These are phyloP conservation scores for Amblyteles armatorius DNA, from an alignment of 2,888 invertebrate genomes.

Conservation along the genomic window DNA sequence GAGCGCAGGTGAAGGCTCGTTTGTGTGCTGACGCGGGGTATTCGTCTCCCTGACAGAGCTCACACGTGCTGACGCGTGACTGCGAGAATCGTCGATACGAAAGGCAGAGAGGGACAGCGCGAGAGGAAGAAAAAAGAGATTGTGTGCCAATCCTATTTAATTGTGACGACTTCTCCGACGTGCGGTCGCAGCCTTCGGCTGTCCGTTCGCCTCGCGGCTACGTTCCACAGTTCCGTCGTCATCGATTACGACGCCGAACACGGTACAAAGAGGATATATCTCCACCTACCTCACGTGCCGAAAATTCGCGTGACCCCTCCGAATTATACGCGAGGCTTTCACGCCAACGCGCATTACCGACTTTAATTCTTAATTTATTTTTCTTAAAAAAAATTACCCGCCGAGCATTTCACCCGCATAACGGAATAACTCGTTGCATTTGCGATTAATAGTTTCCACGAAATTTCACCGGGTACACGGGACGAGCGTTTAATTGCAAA, in stretches of 20 bases:
- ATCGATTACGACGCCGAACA: conserved; percentile 2
- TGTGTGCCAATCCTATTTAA: conserved; percentile 49
- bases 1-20: conserved; percentile 23
- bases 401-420: background rate
- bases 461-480: background rate
- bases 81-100: background rate
- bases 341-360: background rate
- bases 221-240: conserved; percentile 12
- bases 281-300: background rate
- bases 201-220: conserved; percentile 13
- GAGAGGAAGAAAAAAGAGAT: background rate
- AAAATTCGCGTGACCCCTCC: conserved; percentile 14
- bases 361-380: conserved; percentile 24
- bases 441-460: conserved; percentile 33
- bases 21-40: conserved; percentile 33
- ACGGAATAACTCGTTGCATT: conserved; percentile 36
- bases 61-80: conserved; percentile 20
- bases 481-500: conserved; percentile 50
- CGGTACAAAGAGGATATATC: background rate
- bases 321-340: background rate
- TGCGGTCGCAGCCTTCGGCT: conserved; percentile 10
- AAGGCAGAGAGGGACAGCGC: background rate
- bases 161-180: conserved; percentile 30
- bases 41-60: conserved; percentile 12
- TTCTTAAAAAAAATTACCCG: background rate